These are phyloP conservation scores for Pyrgus malvae DNA, from an alignment of 2,888 invertebrate species.

Conservation along the genomic window DNA sequence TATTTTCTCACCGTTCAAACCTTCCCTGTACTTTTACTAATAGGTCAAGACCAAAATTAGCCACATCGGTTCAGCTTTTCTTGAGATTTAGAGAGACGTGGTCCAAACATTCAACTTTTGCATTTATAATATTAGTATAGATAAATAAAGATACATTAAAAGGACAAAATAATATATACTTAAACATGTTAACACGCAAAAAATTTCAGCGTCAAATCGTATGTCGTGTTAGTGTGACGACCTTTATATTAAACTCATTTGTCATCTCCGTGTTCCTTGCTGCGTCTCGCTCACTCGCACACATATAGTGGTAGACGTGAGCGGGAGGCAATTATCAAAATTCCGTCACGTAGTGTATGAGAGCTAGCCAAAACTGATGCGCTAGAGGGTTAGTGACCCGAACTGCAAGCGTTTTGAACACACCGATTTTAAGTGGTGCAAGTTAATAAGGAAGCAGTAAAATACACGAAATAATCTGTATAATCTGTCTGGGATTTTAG, in stretches of 20 bases:
- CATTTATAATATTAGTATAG: too few relatives aligned
- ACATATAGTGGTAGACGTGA: conserved; percentile 41
- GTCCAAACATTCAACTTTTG: too few relatives aligned
- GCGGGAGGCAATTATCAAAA: conserved; percentile 62
- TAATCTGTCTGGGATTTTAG: too few relatives aligned
- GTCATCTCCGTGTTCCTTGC: conserved; percentile 39
- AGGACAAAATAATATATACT: too few relatives aligned
- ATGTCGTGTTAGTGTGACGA: conserved; percentile 34
- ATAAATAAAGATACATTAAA: too few relatives aligned
- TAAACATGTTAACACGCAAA: too few relatives aligned
- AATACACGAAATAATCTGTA: too few relatives aligned
- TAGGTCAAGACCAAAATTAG: too few relatives aligned
- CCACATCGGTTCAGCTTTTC: too few relatives aligned
- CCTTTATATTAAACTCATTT: conserved; percentile 41
- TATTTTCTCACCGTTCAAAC: too few relatives aligned
- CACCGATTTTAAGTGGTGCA: neutral
- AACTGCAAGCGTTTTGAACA: conserved; percentile 47
- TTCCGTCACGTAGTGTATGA: conserved; percentile 67
- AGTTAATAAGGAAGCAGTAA: neutral
- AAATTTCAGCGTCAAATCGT: conserved; percentile 14
- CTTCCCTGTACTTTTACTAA: too few relatives aligned
- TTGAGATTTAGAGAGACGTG: too few relatives aligned
- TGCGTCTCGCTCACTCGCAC: conserved; percentile 44
- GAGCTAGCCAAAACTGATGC: conserved; percentile 67
- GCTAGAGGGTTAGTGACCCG: conserved; percentile 51